Evolutionary conservation across 2,888 invertebrate species (phyloP).

Genomic region (Anagyrus pseudococci): DNA sequence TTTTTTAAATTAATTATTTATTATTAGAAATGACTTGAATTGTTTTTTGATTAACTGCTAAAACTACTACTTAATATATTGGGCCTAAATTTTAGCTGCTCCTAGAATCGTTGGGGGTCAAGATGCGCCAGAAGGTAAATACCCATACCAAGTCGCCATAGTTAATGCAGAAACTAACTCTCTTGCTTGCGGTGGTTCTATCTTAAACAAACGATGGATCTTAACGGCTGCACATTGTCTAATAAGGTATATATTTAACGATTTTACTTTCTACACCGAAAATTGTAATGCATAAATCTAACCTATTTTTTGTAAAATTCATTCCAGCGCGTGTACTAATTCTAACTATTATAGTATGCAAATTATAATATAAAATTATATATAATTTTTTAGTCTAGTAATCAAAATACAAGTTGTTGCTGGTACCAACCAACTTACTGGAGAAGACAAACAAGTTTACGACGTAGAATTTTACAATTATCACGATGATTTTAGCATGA

Average conservation of each 20-base stretch:
- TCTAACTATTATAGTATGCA: neutral
- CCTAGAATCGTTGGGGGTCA: conserved; percentile 61
- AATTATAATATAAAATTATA: neutral
- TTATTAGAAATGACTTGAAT: no score
- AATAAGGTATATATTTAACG: conserved; percentile 63
- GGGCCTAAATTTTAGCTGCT: conserved; percentile 38
- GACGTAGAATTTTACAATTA: conserved; percentile 31
- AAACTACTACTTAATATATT: no score
- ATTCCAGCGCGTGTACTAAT: neutral
- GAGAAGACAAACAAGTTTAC: conserved; percentile 47
- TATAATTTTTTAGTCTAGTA: neutral
- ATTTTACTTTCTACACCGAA: conserved; percentile 50
- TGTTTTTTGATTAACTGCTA: no score
- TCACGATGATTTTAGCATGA: conserved; percentile 38
- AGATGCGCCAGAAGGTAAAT: conserved; percentile 64
- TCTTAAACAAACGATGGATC: conserved; percentile 66
- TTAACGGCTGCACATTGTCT: conserved; percentile 69
- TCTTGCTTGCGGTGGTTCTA: conserved; percentile 69
- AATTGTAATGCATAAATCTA: conserved; percentile 36
- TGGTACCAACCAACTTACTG: conserved; percentile 51
- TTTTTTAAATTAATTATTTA: no score
- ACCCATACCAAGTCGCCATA: conserved; percentile 67
- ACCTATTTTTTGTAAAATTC: neutral
- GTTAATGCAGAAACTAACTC: no score
- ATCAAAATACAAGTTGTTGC: conserved; percentile 45